These are phyloP conservation scores for Bombus confusus DNA, from an alignment of 1,140 invertebrate species.

Conservation along the genomic window DNA sequence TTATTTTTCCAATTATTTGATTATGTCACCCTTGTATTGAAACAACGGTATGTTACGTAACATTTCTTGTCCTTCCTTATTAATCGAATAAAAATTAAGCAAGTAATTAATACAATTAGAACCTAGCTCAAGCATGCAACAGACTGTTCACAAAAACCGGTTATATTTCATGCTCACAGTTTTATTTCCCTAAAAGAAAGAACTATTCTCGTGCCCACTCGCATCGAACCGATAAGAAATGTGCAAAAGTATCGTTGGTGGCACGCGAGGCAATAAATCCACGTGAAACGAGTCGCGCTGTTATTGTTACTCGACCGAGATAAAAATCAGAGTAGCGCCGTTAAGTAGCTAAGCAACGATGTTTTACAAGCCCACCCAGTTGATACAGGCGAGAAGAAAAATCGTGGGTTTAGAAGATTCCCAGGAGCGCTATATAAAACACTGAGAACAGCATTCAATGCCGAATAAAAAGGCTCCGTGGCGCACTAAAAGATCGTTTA, in stretches of 20 bases:
- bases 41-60: too few relatives aligned
- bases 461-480: conserved; percentile 30
- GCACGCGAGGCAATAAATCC: conserved; percentile 21
- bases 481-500: conserved; percentile 37
- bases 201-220: not conserved
- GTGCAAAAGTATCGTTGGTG: not conserved
- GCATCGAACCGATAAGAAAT: not conserved
- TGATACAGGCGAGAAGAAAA: conserved; percentile 58
- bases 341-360: not conserved
- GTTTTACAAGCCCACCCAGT: conserved; percentile 29
- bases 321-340: conserved; percentile 11
- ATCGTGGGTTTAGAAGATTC: conserved; percentile 59
- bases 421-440: conserved; percentile 61
- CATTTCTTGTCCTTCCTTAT: not conserved
- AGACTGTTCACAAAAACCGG: not conserved
- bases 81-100: not conserved
- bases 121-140: not conserved
- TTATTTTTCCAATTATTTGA: too few relatives aligned
- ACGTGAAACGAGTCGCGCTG: not conserved
- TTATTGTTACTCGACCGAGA: conserved; percentile 3
- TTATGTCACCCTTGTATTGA: too few relatives aligned
- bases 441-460: conserved; percentile 53
- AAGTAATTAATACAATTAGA: not conserved
- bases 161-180: not conserved
- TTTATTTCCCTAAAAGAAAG: not conserved